A percentile compares a stretch with the other conserved stretches of the same genome.
Evolutionary conservation across 1,140 invertebrate genomes (phyloP).

Genomic region (Pseudomyrmex concolor): DNA sequence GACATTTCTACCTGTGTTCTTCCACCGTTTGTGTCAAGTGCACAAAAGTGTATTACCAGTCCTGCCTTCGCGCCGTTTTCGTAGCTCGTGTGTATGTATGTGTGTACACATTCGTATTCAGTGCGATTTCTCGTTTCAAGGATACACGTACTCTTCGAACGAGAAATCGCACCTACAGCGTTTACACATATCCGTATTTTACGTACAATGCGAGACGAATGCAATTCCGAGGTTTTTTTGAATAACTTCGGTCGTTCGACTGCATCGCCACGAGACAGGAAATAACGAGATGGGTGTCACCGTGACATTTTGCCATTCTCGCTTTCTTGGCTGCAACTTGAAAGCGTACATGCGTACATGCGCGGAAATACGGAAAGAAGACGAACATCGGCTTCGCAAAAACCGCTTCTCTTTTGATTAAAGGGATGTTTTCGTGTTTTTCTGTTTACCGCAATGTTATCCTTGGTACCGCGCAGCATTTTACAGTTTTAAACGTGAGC

Average conservation of each 20-base stretch:
- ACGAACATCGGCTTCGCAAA: not conserved
- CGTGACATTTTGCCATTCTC: slow-evolving; percentile 17
- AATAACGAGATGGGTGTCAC: slow-evolving; percentile 30
- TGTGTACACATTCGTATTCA: slow-evolving; percentile 31
- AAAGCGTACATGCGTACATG: not conserved
- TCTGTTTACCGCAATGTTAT: not conserved
- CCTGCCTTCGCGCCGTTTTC: slow-evolving; percentile 14
- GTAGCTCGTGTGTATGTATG: not conserved
- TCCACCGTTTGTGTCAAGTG: slow-evolving; percentile 20
- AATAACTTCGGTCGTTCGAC: slow-evolving; percentile 17
- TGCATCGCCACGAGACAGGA: not conserved
- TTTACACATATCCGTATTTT: slow-evolving; percentile 33
- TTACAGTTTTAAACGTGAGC: not conserved
- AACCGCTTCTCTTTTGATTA: slow-evolving; percentile 28
- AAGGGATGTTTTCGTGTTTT: slow-evolving; percentile 1
- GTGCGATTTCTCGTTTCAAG: too few species aligned
- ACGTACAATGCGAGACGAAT: slow-evolving; percentile 22
- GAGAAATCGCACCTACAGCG: slow-evolving; percentile 17
- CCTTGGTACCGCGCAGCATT: not conserved
- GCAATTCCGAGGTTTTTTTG: slow-evolving; percentile 7
- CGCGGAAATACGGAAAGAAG: not conserved
- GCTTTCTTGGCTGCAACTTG: not conserved
- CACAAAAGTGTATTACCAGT: slow-evolving; percentile 5
- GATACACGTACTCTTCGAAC: slow-evolving; percentile 18
- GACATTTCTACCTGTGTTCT: not conserved